Evolutionary conservation across 2,797 vertebrate genomes (phyloP).

Genomic region (Eulemur rubriventer): DNA sequence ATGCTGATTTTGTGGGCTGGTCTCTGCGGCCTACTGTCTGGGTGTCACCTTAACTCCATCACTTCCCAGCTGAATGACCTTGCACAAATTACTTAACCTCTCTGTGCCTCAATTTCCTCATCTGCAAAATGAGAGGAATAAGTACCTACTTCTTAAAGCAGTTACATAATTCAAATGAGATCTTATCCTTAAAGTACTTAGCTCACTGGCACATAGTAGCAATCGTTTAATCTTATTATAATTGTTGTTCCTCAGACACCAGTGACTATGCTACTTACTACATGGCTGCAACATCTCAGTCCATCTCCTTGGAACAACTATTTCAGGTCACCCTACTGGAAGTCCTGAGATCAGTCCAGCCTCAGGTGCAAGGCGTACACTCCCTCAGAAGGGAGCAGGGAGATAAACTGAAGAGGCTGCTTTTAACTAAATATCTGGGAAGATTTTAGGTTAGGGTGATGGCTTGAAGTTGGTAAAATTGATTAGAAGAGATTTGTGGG

Average conservation of each 20-base stretch:
- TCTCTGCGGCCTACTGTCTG: neutral
- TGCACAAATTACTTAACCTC: neutral
- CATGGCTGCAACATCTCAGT: neutral
- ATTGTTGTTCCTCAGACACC: neutral
- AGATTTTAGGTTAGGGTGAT: neutral
- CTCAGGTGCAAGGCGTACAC: neutral
- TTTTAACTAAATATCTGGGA: neutral
- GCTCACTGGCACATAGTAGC: neutral
- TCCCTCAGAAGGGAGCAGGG: neutral
- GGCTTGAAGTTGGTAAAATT: neutral
- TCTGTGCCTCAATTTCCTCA: neutral
- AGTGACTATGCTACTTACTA: neutral
- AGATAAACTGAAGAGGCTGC: neutral
- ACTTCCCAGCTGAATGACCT: neutral
- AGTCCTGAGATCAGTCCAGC: accelerated
- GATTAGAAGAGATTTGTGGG: neutral
- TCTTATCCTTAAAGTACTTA: neutral
- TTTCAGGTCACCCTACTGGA: neutral
- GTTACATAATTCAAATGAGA: neutral
- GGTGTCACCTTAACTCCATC: neutral
- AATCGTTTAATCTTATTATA: neutral
- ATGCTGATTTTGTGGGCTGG: neutral
- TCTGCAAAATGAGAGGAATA: neutral
- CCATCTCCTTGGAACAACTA: neutral
- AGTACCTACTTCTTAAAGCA: neutral